phyloP scores from a whole-genome alignment of 2,888 invertebrate species.

The Copidosoma aretas region DNA sequence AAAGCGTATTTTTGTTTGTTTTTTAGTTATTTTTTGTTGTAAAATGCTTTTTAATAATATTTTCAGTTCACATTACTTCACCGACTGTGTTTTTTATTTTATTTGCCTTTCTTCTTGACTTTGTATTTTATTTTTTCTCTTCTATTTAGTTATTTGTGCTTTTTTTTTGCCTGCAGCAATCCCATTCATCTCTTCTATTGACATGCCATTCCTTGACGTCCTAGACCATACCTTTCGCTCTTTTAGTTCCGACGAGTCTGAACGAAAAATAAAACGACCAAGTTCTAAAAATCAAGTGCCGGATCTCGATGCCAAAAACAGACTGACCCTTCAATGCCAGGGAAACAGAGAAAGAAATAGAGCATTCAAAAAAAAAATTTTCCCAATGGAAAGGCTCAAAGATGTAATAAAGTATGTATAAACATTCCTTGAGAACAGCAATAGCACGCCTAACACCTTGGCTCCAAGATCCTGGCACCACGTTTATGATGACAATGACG shows the following conservation, averaged over 20 bases:
- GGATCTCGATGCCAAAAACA: slow-evolving; percentile 29
- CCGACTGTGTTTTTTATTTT: slow-evolving; percentile 49
- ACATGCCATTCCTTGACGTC: not conserved
- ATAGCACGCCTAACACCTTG: slow-evolving; percentile 5
- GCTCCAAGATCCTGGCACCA: slow-evolving; percentile 23
- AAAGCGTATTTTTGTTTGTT: slow-evolving; percentile 64
- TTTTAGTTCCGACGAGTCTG: slow-evolving; percentile 25
- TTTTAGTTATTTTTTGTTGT: slow-evolving; percentile 64
- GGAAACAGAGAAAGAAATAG: not conserved
- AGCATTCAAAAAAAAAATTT: not conserved
- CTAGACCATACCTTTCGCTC: not conserved
- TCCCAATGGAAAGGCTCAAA: slow-evolving; percentile 14
- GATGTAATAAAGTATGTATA: not conserved
- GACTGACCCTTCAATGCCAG: not conserved
- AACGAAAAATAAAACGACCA: slow-evolving; percentile 20
- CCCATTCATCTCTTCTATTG: not conserved
- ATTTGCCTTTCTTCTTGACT: too few species aligned
- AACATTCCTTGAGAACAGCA: slow-evolving; percentile 26
- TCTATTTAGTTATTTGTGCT: slow-evolving; percentile 15
- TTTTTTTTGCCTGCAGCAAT: not conserved
- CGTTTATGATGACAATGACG: not conserved
- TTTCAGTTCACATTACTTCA: slow-evolving; percentile 62
- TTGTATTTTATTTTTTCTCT: slow-evolving; percentile 28
- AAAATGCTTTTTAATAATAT: slow-evolving; percentile 64
- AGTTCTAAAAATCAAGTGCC: slow-evolving; percentile 19